A percentile compares a stretch with the other conserved stretches of the same genome.
Evolutionary conservation across 2,113 vertebrate genomes (phyloP).

Genomic region (Phainopepla nitens): DNA sequence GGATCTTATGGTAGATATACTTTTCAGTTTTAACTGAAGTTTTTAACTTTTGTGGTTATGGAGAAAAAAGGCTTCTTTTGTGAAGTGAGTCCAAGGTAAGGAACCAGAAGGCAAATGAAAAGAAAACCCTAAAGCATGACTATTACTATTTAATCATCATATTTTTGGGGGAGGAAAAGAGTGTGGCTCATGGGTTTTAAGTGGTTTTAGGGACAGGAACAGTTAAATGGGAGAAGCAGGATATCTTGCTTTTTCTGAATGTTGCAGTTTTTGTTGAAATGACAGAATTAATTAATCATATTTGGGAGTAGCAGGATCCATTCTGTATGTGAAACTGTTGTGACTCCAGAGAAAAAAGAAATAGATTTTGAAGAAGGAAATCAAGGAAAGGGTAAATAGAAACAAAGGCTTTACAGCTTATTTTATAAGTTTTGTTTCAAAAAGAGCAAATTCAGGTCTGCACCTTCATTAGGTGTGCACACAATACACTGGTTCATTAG

Average conservation of each 20-base stretch:
- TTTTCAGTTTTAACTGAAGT: not conserved
- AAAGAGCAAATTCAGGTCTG: not conserved
- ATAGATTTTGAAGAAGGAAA: not conserved
- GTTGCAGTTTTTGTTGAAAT: not conserved
- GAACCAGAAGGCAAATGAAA: not conserved
- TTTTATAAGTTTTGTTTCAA: not conserved
- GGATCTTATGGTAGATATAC: not conserved
- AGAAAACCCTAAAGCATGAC: not conserved
- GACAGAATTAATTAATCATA: not conserved
- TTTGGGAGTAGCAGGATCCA: not conserved
- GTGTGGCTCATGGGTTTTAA: not conserved
- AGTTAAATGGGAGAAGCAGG: not conserved
- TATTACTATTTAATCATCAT: not conserved
- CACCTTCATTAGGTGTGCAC: not conserved
- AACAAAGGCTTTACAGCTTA: not conserved
- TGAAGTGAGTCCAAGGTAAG: not conserved
- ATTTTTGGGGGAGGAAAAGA: not conserved
- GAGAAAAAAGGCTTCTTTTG: not conserved
- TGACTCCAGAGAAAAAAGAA: not conserved
- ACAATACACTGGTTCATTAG: not conserved
- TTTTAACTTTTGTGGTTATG: not conserved
- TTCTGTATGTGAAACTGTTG: not conserved
- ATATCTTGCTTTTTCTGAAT: not conserved
- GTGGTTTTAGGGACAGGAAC: not conserved
- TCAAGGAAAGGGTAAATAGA: not conserved